Evolutionary conservation across 2,888 invertebrate species (phyloP), one percentile per base, ranked within the genome.

Genomic region (Drosophila colorata): DNA sequence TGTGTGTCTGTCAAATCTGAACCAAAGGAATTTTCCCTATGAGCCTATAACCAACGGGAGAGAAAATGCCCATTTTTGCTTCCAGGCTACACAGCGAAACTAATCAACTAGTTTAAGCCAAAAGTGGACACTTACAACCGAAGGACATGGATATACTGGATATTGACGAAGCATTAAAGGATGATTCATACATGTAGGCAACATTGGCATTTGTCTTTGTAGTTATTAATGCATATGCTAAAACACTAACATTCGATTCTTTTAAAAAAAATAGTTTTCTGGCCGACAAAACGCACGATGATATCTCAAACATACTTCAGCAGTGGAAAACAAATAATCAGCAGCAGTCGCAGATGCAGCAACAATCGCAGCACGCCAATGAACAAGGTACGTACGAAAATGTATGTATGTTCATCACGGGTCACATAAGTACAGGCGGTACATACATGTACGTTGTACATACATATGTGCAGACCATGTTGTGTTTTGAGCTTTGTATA

Each of bases 181-280:
- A 92, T 91, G 92, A 92, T 90, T 92, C 92, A 80, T 92, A 91
- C 87, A 92, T 91, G 92, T 92, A 86, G 89, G 91, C 86, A 59
- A 52, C 51, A 58, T 56, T 71, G 48, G 23, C 37, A 38, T 64
- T 73, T 61, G 49, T 28, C 43, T 47, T 55, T 23, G 31, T 35
- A 33, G 16, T 49, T 75, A 25, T 28, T 28, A 9, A 20, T 41
- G 38, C 44, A 38, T 58, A 38, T 48, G 66, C 69, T 71, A 69
- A 69, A 74, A 46, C 69, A 59, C 46, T 37, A 44, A 46, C 47
- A 8, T 8, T 23, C 48, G 49, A 48, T 51, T 65, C 2, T 41
- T 49, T 53, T 5, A 31, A 49, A 49, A 37, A 37, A 52, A 53
- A 38, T 70, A 92, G 92, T 82, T 91, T 91, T 84, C 86, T 91